These are phyloP conservation scores for Lasioglossum vierecki DNA, from an alignment of 2,888 invertebrate genomes.

Conservation along the genomic window DNA sequence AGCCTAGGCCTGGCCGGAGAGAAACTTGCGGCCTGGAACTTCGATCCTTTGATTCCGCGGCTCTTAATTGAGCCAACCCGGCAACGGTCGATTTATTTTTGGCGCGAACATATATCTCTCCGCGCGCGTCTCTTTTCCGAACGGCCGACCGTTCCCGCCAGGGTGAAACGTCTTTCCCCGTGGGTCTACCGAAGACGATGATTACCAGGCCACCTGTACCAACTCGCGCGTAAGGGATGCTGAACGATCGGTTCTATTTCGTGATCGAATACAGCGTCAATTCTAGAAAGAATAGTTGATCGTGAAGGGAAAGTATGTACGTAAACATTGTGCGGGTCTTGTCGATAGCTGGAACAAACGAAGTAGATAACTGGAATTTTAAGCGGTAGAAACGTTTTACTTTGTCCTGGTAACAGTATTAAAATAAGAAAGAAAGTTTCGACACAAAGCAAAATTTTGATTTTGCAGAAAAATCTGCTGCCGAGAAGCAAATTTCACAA, in stretches of 20 bases:
- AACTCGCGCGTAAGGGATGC: background rate
- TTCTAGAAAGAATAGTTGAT: too few relatives aligned
- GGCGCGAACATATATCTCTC: slow-evolving; percentile 23
- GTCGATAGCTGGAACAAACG: too few relatives aligned
- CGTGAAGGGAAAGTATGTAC: too few relatives aligned
- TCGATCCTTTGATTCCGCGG: slow-evolving; percentile 50
- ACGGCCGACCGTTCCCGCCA: background rate
- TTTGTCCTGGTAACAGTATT: too few relatives aligned
- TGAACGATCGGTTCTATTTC: too few relatives aligned
- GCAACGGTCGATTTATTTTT: slow-evolving; percentile 49
- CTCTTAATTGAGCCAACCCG: slow-evolving; percentile 52
- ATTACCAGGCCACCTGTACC: background rate
- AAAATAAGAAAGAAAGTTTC: too few relatives aligned
- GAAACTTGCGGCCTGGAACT: slow-evolving; percentile 28
- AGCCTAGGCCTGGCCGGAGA: background rate
- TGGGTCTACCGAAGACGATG: background rate
- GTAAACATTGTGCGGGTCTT: too few relatives aligned
- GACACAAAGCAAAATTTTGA: background rate
- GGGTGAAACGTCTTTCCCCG: background rate
- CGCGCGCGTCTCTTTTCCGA: background rate
- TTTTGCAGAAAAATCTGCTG: background rate
- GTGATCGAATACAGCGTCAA: too few relatives aligned
- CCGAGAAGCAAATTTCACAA: background rate
- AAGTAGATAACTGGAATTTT: too few relatives aligned
- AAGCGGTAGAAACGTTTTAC: too few relatives aligned